Percentiles rank a stretch among this genome's conserved stretches.
Conservation (phyloP, 2,888 invertebrate genomes). For the Eupeodes luniger region DNA sequence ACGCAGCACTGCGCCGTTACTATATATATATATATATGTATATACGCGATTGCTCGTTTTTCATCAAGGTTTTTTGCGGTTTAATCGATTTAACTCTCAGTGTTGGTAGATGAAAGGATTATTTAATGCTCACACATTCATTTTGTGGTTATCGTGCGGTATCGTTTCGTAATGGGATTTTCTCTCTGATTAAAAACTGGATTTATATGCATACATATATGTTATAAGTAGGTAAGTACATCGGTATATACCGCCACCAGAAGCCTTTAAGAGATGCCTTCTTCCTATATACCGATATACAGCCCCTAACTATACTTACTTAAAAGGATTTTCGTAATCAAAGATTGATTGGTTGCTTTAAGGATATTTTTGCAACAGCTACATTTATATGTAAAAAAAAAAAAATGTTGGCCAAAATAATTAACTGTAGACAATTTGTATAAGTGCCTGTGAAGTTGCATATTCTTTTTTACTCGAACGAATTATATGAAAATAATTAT, state of each 20-base stretch:
- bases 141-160: conserved; percentile 15
- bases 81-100: conserved; percentile 31
- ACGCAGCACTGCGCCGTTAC: too few relatives aligned
- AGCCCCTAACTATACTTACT: neutral
- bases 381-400: neutral
- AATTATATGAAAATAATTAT: too few relatives aligned
- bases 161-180: conserved; percentile 26
- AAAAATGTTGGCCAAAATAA: neutral
- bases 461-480: neutral
- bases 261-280: too few relatives aligned
- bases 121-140: conserved; percentile 41
- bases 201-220: neutral
- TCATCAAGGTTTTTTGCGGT: conserved; percentile 31
- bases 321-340: neutral
- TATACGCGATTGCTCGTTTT: conserved; percentile 16
- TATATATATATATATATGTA: neutral
- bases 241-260: neutral
- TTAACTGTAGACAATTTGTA: neutral
- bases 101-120: conserved; percentile 37
- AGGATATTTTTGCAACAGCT: neutral
- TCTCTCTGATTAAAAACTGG: conserved; percentile 10
- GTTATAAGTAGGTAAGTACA: too few relatives aligned
- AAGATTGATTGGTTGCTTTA: conserved; percentile 11
- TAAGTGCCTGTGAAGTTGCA: neutral
- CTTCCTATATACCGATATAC: too few relatives aligned